Percentiles rank a stretch among this genome's conserved stretches.
Evolutionary conservation across 1,140 invertebrate genomes (phyloP).

Genomic region (Dreissena polymorpha): DNA sequence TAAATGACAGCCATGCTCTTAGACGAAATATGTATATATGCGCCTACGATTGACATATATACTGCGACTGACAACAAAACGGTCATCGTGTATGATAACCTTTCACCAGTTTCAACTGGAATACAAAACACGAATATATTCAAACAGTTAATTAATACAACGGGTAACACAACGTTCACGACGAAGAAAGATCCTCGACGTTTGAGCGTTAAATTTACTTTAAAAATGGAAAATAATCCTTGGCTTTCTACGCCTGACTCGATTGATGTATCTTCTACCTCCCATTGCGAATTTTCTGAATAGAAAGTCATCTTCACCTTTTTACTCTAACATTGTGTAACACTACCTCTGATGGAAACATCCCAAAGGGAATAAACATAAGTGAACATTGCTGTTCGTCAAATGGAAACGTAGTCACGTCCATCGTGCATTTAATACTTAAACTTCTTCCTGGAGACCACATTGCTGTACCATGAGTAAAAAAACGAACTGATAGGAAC

Average conservation of each 20-base stretch:
- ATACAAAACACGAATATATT: slow-evolving; percentile 30
- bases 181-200: not conserved
- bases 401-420: slow-evolving; percentile 7
- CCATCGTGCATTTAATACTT: not conserved
- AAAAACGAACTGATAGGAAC: not conserved
- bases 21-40: not conserved
- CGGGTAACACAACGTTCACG: slow-evolving; percentile 13
- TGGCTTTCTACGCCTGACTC: not conserved
- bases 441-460: not conserved
- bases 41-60: slow-evolving; percentile 28
- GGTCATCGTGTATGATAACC: slow-evolving; percentile 30
- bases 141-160: slow-evolving; percentile 1
- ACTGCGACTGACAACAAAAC: slow-evolving; percentile 36
- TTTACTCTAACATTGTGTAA: not conserved
- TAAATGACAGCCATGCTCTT: slow-evolving; percentile 11
- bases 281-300: slow-evolving; percentile 2
- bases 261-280: not conserved
- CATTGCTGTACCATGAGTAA: not conserved
- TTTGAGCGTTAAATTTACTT: not conserved
- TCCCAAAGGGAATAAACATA: slow-evolving; percentile 13
- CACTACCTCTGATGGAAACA: not conserved
- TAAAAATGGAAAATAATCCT: not conserved
- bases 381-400: not conserved
- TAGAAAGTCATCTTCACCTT: not conserved
- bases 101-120: slow-evolving; percentile 28